Evolutionary conservation across 1,140 invertebrate species (phyloP), one percentile per base, ranked within the genome.

Genomic region (Drosophila ohnishii): DNA sequence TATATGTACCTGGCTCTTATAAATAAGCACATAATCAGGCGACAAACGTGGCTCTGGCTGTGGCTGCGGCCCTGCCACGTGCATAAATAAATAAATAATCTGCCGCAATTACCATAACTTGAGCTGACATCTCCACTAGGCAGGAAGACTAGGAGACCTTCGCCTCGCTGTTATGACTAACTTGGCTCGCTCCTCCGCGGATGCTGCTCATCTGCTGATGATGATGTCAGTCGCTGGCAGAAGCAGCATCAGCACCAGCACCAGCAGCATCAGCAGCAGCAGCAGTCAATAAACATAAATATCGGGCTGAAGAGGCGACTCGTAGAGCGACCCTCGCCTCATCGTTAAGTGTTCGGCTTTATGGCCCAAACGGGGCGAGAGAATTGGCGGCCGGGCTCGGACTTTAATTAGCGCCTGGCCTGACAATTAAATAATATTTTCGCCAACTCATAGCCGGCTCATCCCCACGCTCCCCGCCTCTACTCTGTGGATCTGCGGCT

Each of bases 11-110:
- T 78, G 48, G 47, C 56, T 75, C 83, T 76, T 78, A 76, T 87
- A 86, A 86, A 87, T 86, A 87, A 87, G 83, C 79, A 87, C 79
- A 87, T 86, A 88, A 86, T 86, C 83, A 83, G 83, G 83, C 79
- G 79, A 79, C 80, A 84, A 83, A 76, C 50, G 80, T 57, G 59
- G 14, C 64, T 69, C 34, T 44, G 37, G 37, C 37, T 39, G 7
- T 47, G 32, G 34, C 69, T 37, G 32, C 14, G 44, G 14, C 34
- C 14, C 57, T 67, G 64, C 53, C 48, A 67, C 71, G 60, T 78
- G 84, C 84, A 87, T 88, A 80, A 80, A 87, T 87, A 87, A 87
- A 87, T 84, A 87, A 88, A 84, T 88, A 87, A 88, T 87, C 73
- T 84, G 84, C 83, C 79, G 87, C 83, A 88, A 87, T 87, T 83